Base-by-base conservation (phyloP, 35 echinoderm and acorn worm genomes). In the Ptychodera flava region DNA sequence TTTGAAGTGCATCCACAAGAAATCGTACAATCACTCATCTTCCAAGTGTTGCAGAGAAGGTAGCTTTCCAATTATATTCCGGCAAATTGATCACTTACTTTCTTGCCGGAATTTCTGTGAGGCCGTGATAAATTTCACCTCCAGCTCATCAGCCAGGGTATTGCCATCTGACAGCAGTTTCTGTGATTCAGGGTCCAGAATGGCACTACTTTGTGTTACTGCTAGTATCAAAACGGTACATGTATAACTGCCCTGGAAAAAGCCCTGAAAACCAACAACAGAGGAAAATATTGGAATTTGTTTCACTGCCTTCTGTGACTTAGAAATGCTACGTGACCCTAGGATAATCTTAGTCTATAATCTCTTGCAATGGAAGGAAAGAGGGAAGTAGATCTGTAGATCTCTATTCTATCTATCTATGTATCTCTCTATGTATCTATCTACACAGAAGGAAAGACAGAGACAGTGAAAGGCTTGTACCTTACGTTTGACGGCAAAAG, bases 201-300 rank as follows among this genome's bases (percentile, higher is more conserved):
- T 87, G 38, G 88, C 86, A 36, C 86, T 89, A 1, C 36, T 76
- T 33, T 94, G 89, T 28, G 33, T 81, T 14, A 97, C 94, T 0
- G 91, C 94, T 0, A 97, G 85, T 29, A 97, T 93, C 81, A 91
- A 32, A 1, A 79, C 29, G 94, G 94, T 22, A 97, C 85, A 16
- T 78, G 89, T 0, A 35, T 33, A 1, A 93, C 89, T 31, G 31
- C 31, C 77, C 91, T 83, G 1, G 91, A 64, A 77, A 93, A 91
- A 77, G 89, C 90, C 29, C 89, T 93, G 78, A 36, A 84, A 36
- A 82, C 28, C 28, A 35, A 33, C 6, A 6, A 30, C 15, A 33
- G n/a, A n/a, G n/a, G n/a, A n/a, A n/a, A n/a, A n/a, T n/a, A n/a
- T n/a, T n/a, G n/a, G n/a, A n/a, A n/a, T n/a, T n/a, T n/a, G n/a